phyloP scores from a whole-genome alignment of 2,113 vertebrate species.

The Sphyrna mokarran region DNA sequence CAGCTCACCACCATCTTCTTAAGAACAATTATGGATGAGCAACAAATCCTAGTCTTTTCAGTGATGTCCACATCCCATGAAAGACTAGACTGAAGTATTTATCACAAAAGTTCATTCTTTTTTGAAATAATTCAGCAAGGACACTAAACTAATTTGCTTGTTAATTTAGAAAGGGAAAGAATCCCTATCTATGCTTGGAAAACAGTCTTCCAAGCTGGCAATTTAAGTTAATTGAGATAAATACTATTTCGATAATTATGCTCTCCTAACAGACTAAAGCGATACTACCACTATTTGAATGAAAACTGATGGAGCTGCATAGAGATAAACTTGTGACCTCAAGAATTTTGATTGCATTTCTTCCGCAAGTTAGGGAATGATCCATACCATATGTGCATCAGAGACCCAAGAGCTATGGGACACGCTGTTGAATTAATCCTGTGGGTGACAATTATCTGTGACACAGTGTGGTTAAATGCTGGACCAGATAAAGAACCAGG shows the following conservation, averaged over 20 bases:
- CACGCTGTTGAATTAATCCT: no score
- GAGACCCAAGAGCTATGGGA: no score
- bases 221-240: neutral
- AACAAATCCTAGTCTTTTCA: neutral
- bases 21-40: neutral
- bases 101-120: neutral
- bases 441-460: no score
- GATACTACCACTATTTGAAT: neutral
- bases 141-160: neutral
- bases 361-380: no score
- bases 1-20: neutral
- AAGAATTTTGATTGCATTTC: neutral
- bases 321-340: neutral
- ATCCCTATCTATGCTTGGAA: neutral
- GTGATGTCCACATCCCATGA: neutral
- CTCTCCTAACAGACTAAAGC: neutral
- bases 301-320: neutral
- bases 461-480: no score
- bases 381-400: no score
- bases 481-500: no score
- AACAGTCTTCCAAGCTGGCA: neutral
- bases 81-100: neutral
- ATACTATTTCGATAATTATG: neutral
- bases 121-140: neutral
- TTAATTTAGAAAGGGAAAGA: neutral